Conservation (phyloP, 2,113 vertebrate genomes). For the Sinocyclocheilus rhinocerous region DNA sequence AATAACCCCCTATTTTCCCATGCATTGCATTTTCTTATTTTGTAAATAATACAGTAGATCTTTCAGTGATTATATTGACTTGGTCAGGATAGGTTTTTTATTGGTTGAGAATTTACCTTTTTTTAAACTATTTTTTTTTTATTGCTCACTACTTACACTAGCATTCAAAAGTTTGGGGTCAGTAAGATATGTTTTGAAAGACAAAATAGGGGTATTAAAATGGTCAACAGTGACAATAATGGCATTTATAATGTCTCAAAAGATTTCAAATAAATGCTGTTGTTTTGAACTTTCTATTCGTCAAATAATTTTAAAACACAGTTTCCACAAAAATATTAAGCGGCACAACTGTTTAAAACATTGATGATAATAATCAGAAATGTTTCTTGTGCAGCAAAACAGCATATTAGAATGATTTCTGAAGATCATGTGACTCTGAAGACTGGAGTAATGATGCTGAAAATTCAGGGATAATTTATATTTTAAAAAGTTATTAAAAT, state of each 20-base stretch:
- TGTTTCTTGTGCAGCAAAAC: background rate
- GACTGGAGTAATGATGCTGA: background rate
- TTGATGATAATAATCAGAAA: background rate
- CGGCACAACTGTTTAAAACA: background rate
- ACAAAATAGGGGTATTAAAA: too few relatives aligned
- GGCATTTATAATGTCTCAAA: background rate
- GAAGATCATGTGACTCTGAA: background rate
- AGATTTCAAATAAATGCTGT: background rate
- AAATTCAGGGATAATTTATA: background rate
- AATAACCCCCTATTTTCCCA: background rate
- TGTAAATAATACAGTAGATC: background rate
- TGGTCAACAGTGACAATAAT: background rate
- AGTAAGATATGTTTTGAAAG: background rate
- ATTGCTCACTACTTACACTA: background rate
- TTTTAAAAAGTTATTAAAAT: background rate
- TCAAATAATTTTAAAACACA: background rate
- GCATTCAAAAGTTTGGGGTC: background rate
- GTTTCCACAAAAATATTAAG: background rate
- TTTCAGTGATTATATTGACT: background rate
- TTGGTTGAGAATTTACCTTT: background rate
- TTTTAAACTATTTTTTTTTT: background rate
- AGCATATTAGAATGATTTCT: background rate
- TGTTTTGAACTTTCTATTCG: too few relatives aligned
- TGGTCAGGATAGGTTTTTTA: background rate
- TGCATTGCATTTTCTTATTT: slow-evolving; percentile 1